phyloP scores from a whole-genome alignment of 2,113 vertebrate genomes.

The Cisticola juncidis region DNA sequence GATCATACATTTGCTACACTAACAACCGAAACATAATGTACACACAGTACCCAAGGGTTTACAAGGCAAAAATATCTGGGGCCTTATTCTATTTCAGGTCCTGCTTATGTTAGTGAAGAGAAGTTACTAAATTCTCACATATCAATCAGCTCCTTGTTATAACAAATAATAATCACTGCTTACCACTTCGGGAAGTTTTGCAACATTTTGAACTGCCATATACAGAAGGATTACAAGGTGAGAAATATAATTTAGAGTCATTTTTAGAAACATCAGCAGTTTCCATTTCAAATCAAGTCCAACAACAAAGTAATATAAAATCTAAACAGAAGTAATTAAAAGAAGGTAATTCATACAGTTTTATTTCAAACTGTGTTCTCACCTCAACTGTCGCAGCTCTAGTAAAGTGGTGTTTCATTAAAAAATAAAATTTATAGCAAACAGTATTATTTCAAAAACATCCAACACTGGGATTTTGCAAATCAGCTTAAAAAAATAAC shows the following conservation, averaged over 20 bases:
- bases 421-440: not conserved
- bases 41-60: not conserved
- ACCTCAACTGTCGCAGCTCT: not conserved
- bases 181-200: not conserved
- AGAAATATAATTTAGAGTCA: not conserved
- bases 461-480: not conserved
- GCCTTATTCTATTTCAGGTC: not conserved
- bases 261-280: slow-evolving; percentile 16
- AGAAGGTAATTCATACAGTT: not conserved
- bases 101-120: not conserved
- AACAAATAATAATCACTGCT: not conserved
- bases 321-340: not conserved
- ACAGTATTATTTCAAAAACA: not conserved
- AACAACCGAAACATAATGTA: not conserved
- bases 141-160: not conserved
- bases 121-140: not conserved
- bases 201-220: not conserved
- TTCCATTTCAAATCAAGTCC: not conserved
- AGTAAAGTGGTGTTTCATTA: not conserved
- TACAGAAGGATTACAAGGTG: not conserved
- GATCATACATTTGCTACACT: not conserved
- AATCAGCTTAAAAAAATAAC: not conserved
- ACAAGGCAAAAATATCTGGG: not conserved
- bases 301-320: not conserved
- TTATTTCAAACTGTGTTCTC: not conserved